These are phyloP conservation scores for Celastrina argiolus DNA, from an alignment of 2,888 invertebrate species.

Conservation along the genomic window DNA sequence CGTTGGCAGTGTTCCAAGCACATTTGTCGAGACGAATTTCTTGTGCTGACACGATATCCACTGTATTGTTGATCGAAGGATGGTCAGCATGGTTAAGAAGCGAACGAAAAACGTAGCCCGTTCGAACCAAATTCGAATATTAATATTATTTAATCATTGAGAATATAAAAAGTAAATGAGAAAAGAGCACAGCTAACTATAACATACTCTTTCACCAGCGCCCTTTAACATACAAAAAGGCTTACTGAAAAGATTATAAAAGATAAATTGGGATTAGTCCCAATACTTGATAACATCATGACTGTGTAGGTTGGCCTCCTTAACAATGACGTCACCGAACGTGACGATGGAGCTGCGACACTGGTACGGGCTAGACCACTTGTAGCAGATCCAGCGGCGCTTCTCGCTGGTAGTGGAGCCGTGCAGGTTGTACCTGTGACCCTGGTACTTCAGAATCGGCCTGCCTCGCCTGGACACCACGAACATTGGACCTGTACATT, in stretches of 20 bases:
- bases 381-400: constrained; percentile 30
- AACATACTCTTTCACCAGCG: neutral
- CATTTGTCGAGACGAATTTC: too few species aligned
- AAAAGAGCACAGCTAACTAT: neutral
- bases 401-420: constrained; percentile 4
- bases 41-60: too few species aligned
- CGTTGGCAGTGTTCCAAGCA: too few species aligned
- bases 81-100: too few species aligned
- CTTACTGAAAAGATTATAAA: neutral
- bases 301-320: constrained; percentile 26
- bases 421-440: constrained; percentile 29
- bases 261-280: too few species aligned
- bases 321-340: constrained; percentile 36
- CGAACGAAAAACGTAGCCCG: too few species aligned
- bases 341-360: constrained; percentile 38
- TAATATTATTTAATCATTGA: too few species aligned
- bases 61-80: too few species aligned
- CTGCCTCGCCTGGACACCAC: constrained; percentile 35
- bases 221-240: too few species aligned
- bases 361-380: constrained; percentile 29
- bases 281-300: constrained; percentile 22
- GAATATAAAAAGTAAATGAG: too few species aligned
- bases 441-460: constrained; percentile 29
- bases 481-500: constrained; percentile 22
- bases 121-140: too few species aligned